Evolutionary conservation across 2,888 invertebrate genomes (phyloP).

Genomic region (Tholera decimalis): DNA sequence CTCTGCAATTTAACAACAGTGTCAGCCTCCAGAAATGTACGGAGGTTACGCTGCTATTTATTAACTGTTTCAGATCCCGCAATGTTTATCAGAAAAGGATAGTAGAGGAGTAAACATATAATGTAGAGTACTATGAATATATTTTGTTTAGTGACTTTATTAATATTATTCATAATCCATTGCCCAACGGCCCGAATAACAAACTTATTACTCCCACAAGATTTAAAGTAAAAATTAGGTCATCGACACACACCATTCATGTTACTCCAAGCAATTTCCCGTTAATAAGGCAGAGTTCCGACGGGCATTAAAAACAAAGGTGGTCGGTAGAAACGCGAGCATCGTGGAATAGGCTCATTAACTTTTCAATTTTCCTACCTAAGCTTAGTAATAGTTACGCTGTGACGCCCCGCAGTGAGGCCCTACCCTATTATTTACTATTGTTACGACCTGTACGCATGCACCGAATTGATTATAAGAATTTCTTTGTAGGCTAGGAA

Average conservation of each 20-base stretch:
- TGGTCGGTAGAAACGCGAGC: slow-evolving; percentile 79
- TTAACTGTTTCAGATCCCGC: neutral
- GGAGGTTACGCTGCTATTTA: neutral
- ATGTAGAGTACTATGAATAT: neutral
- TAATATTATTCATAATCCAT: neutral
- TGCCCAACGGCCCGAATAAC: slow-evolving; percentile 23
- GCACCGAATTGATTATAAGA: slow-evolving; percentile 37
- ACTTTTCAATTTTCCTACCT: slow-evolving; percentile 89
- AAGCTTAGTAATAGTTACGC: slow-evolving; percentile 76
- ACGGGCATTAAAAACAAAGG: slow-evolving; percentile 78
- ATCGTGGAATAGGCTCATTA: slow-evolving; percentile 87
- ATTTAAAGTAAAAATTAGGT: slow-evolving; percentile 73
- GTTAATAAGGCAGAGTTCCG: slow-evolving; percentile 81
- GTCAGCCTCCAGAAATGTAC: too few relatives aligned
- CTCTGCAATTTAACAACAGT: neutral
- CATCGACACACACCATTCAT: slow-evolving; percentile 77
- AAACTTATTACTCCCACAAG: slow-evolving; percentile 60
- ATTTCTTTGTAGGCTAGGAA: slow-evolving; percentile 3
- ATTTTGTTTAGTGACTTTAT: neutral
- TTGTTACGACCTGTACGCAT: slow-evolving; percentile 59
- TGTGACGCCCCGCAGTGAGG: slow-evolving; percentile 56
- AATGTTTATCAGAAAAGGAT: neutral
- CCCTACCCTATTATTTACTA: slow-evolving; percentile 59
- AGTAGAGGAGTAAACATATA: neutral
- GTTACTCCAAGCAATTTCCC: slow-evolving; percentile 82